A percentile compares a stretch with the other conserved stretches of the same genome.
Conservation (phyloP, 2,113 vertebrate species). For the Echinops telfairi region DNA sequence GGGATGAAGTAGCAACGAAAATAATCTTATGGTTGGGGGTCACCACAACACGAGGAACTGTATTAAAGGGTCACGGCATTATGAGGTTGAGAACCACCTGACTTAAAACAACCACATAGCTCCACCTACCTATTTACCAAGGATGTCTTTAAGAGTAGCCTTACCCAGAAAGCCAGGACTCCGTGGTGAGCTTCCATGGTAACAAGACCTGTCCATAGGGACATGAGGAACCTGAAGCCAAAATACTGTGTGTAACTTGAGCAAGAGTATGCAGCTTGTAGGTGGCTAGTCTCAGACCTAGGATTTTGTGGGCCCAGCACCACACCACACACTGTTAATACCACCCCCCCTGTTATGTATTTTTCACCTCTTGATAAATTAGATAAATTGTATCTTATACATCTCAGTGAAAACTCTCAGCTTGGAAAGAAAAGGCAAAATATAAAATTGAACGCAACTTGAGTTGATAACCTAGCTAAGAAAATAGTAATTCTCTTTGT, state of each 20-base stretch:
- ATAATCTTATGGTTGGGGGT: too few relatives aligned
- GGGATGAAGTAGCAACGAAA: too few relatives aligned
- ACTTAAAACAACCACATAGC: background rate
- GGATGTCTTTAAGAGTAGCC: background rate
- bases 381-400: background rate
- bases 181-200: background rate
- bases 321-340: background rate
- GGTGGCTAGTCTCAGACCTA: background rate
- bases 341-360: accelerated
- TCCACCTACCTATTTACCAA: background rate
- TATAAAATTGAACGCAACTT: background rate
- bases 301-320: background rate
- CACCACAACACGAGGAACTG: too few relatives aligned
- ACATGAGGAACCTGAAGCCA: background rate
- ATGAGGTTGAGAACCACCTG: background rate
- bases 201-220: background rate
- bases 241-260: background rate
- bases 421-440: background rate
- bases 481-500: background rate
- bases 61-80: too few relatives aligned
- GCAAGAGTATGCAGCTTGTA: background rate
- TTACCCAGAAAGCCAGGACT: background rate
- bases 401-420: background rate
- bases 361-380: slow-evolving; percentile 24
- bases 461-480: background rate